Evolutionary conservation across 2,888 invertebrate species (phyloP).

Genomic region (Pyrrhia umbra): DNA sequence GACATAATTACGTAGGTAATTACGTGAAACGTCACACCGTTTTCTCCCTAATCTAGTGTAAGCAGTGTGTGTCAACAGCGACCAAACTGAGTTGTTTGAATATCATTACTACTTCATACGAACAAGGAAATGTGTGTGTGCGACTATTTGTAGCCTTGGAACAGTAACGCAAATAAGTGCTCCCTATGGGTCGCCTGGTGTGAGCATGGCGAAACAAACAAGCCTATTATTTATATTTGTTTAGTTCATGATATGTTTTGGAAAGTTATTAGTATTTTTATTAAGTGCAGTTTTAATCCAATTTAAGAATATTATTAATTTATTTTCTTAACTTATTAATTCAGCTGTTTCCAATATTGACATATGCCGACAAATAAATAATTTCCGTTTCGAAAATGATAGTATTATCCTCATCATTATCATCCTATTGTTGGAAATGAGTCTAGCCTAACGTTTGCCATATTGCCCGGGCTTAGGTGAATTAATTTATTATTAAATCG

Average conservation of each 20-base stretch:
- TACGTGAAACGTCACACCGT: background rate
- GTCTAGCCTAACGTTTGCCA: too few species aligned
- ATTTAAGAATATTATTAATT: too few species aligned
- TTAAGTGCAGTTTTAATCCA: too few species aligned
- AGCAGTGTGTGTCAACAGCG: background rate
- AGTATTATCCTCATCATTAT: too few species aligned
- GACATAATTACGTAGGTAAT: background rate
- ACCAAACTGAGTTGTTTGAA: slow-evolving; percentile 29
- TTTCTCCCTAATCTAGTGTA: background rate
- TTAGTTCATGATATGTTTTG: slow-evolving; percentile 14
- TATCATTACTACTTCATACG: slow-evolving; percentile 31
- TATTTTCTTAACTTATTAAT: too few species aligned
- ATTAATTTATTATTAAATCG: too few species aligned
- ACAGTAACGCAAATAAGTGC: slow-evolving; percentile 10
- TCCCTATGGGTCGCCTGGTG: background rate
- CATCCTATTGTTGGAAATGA: too few species aligned
- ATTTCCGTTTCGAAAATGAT: too few species aligned
- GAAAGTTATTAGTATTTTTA: too few species aligned
- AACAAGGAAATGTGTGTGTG: slow-evolving; percentile 3
- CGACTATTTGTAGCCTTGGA: slow-evolving; percentile 4
- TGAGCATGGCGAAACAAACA: background rate
- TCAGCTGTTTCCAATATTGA: too few species aligned
- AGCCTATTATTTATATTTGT: slow-evolving; percentile 13
- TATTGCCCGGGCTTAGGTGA: too few species aligned
- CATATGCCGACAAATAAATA: too few species aligned